Evolutionary conservation across 2,797 vertebrate genomes (phyloP).

Genomic region (Sebastolobus alascanus): DNA sequence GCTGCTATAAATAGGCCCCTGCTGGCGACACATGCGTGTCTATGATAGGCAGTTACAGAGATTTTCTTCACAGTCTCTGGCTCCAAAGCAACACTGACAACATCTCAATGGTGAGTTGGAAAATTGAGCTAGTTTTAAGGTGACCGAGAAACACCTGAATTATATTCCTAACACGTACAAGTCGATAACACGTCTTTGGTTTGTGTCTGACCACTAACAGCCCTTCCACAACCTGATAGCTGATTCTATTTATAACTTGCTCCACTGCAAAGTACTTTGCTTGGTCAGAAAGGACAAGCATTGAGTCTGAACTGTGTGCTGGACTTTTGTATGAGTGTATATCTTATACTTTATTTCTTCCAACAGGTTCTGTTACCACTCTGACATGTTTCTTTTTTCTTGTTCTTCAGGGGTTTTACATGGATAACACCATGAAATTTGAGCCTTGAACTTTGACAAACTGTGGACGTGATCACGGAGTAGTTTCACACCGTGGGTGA

Average conservation of each 20-base stretch:
- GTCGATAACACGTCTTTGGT: slow-evolving; percentile 26
- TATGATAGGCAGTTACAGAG: slow-evolving; percentile 88
- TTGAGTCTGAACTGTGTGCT: slow-evolving; percentile 40
- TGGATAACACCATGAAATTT: slow-evolving; percentile 54
- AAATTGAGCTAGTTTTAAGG: slow-evolving; percentile 31
- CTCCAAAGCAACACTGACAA: slow-evolving; percentile 78
- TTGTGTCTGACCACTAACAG: slow-evolving; percentile 69
- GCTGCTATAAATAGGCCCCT: slow-evolving; percentile 87
- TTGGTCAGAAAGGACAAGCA: slow-evolving; percentile 69
- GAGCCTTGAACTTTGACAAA: slow-evolving; percentile 54
- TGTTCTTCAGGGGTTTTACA: slow-evolving; percentile 60
- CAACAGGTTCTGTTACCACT: slow-evolving; percentile 8
- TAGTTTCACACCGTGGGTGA: slow-evolving; percentile 37
- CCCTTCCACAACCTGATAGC: slow-evolving; percentile 68
- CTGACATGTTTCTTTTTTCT: slow-evolving; percentile 42
- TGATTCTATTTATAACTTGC: slow-evolving; percentile 84
- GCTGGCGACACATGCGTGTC: slow-evolving; percentile 86
- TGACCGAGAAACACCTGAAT: slow-evolving; percentile 17
- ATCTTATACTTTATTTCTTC: background rate
- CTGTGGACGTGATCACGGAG: slow-evolving; percentile 48
- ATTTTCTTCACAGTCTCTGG: slow-evolving; percentile 76
- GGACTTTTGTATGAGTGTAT: slow-evolving; percentile 27
- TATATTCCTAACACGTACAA: slow-evolving; percentile 23
- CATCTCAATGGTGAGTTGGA: slow-evolving; percentile 83
- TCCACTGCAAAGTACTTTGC: slow-evolving; percentile 69